phyloP scores from a whole-genome alignment of 2,113 vertebrate species.

The Furnarius figulus region DNA sequence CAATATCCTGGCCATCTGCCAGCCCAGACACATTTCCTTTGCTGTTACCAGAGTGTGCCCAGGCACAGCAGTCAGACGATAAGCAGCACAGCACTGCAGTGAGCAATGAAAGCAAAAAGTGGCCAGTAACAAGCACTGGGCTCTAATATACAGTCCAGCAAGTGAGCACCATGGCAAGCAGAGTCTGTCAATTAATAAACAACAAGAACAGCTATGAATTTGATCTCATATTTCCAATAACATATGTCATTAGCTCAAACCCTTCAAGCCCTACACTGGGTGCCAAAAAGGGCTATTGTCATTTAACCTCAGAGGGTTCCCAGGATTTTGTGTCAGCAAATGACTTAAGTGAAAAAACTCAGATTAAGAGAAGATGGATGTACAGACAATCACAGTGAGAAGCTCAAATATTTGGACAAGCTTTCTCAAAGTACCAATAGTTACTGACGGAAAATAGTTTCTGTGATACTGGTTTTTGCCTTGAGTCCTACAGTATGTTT shows the following conservation, averaged over 20 bases:
- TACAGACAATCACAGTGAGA: background rate
- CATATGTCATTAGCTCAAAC: background rate
- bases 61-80: background rate
- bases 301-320: background rate
- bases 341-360: background rate
- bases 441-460: background rate
- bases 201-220: background rate
- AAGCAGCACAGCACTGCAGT: background rate
- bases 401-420: background rate
- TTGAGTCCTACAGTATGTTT: background rate
- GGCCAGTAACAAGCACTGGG: background rate
- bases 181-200: background rate
- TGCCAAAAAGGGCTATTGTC: background rate
- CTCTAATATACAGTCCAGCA: background rate
- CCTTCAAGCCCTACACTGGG: accelerated
- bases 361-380: background rate
- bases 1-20: background rate
- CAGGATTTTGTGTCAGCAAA: background rate
- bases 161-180: background rate
- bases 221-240: background rate
- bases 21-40: background rate
- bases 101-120: background rate
- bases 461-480: background rate
- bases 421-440: background rate
- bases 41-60: background rate